Evolutionary conservation across 2,888 invertebrate species (phyloP), one percentile per base, ranked within the genome.

Genomic region (Cheilosia soror): DNA sequence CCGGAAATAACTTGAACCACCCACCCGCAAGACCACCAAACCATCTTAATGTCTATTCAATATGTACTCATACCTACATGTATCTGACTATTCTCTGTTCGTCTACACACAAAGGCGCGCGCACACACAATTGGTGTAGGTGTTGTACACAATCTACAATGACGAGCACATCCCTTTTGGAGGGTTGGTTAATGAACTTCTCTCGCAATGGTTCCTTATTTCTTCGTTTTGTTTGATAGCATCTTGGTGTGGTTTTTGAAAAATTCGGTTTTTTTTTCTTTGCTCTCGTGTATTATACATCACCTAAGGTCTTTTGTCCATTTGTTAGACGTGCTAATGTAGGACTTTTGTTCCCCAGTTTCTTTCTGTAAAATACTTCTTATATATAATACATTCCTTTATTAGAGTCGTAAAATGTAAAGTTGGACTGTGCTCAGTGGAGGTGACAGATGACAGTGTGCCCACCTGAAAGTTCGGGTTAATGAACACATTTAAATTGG

Each of bases 1-100:
- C 75, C 84, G 84, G 84, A 85, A 85, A 85, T 85, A 85, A 85
- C 80, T 85, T 85, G 66, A 80, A 68, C 75, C 76, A 76, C 65
- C 84, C 73, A 53, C 55, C 73, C 37, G 40, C 58, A 51, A 63
- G 57, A 37, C 57, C 73, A 73, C 40, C 58, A 65, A 65, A 53
- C 49, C 72, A 58, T 49, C 31, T 53, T 49, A 79, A 37, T 71
- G 33, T 75, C 58, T 80, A 66, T 71, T 84, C 69, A 44, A 29
- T 40, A 44, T 57, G 37, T 11, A 37, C 37, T 37, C 33, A 9
- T 9, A 33, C 37, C 37, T 37, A 58, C 55, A 15, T 62, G 60
- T 62, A 57, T 42, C 31, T 47, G 27, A 33, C 7, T 31, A 25
- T 27, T 37, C 33, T 44, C 47, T 53, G 6, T 63, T 27, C 44